Base-by-base conservation (phyloP, 2,888 invertebrate species). In the Microctonus aethiopoides region DNA sequence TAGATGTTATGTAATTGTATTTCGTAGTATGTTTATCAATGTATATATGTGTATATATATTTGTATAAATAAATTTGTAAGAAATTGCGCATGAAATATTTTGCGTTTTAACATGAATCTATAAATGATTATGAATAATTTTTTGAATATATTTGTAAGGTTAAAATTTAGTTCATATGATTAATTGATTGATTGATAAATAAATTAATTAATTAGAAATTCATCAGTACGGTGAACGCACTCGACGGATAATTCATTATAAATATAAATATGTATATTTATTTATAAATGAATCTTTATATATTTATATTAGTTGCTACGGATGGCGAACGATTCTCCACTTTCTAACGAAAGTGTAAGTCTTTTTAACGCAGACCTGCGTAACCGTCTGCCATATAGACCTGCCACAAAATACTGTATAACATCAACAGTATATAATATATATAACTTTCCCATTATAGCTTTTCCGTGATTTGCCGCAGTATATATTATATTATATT, bases 281-380 rank as follows among this genome's bases (percentile, higher is more conserved):
- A 57, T 26, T 41, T 34, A 56, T 67, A 59, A 59, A 59, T 41
- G 39, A 67, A 29, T 56, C 13, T 51, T 22, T 34, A 56, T 39
- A 32, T 61, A 32, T 20, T 56, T 56, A 26, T 20, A 51, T 56
- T 59, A 67, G 75, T 74, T 76, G 76, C 77, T 81, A 82, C 78
- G 82, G 82, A 80, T 83, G 80, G 83, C 80, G 79, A 74, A 77
- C 82, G 81, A 83, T 84, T 80, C 81, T 78, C 79, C 76, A 83
- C 84, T 85, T 84, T 85, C 84, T 84, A 85, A 84, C 84, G 84
- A 85, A 85, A 84, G 84, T 84, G 84, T 81, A 84, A 85, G 84
- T 85, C 78, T 80, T 81, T 83, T 83, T 82, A 76, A 74, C 77
- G 75, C 76, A 74, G 70, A 76, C 70, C 74, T 76, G 77, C 79